Conservation (phyloP, 2,888 invertebrate genomes). For the Sinohyriopsis cumingii region DNA sequence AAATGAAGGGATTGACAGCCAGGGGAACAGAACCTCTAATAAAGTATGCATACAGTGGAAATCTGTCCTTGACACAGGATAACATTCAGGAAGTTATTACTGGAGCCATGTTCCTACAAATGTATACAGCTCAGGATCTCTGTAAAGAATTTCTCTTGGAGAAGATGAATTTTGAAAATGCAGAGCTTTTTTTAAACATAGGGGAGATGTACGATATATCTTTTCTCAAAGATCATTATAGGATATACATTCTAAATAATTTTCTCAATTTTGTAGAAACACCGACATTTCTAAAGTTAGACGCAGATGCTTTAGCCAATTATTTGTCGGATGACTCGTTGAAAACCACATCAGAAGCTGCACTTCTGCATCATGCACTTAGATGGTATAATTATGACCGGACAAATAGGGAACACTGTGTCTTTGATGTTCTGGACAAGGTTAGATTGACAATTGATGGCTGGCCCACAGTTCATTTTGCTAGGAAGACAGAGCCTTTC, state of each 20-base stretch:
- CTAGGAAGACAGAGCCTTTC: constrained; percentile 31
- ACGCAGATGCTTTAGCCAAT: constrained; percentile 36
- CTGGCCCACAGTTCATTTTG: constrained; percentile 33
- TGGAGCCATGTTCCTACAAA: constrained; percentile 44
- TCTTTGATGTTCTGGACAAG: constrained; percentile 39
- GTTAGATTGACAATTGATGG: constrained; percentile 33
- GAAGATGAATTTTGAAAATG: constrained; percentile 47
- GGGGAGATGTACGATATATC: constrained; percentile 44
- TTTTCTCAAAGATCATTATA: constrained; percentile 34
- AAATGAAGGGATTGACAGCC: constrained; percentile 31
- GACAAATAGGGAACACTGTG: constrained; percentile 28
- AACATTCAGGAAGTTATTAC: constrained; percentile 40
- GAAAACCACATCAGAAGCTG: constrained; percentile 41
- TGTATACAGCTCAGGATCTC: constrained; percentile 33
- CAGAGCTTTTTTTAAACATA: constrained; percentile 38
- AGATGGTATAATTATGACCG: constrained; percentile 42
- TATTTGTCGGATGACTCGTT: constrained; percentile 42
- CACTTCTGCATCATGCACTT: constrained; percentile 38
- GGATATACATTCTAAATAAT: constrained; percentile 42
- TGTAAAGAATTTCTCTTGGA: constrained; percentile 39
- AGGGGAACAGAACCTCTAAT: constrained; percentile 38
- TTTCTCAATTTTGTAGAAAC: constrained; percentile 44
- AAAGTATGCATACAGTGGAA: constrained; percentile 37
- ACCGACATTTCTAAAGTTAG: constrained; percentile 40
- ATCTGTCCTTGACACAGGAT: constrained; percentile 27